These are phyloP conservation scores for Metellina segmentata DNA, from an alignment of 2,888 invertebrate genomes.

Conservation along the genomic window DNA sequence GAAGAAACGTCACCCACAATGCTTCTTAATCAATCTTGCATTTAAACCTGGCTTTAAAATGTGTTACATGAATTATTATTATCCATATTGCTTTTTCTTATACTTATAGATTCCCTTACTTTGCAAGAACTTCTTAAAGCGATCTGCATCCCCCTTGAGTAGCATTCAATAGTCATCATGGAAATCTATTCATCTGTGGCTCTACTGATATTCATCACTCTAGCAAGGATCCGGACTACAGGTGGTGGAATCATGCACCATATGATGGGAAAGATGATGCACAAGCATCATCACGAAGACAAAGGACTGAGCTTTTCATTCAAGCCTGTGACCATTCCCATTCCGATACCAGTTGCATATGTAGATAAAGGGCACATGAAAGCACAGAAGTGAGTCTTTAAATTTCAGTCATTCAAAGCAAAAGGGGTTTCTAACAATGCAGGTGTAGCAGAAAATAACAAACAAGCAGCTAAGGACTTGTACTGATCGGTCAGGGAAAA, in stretches of 20 bases:
- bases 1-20: no score
- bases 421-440: no score
- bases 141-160: no score
- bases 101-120: neutral
- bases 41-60: no score
- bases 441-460: no score
- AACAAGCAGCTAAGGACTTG: no score
- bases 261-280: slow-evolving; percentile 21
- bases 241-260: slow-evolving; percentile 49
- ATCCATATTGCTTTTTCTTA: neutral
- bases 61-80: no score
- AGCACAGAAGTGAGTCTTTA: slow-evolving; percentile 36
- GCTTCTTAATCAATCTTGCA: no score
- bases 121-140: neutral
- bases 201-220: neutral
- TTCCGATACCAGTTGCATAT: slow-evolving; percentile 51
- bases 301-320: slow-evolving; percentile 39
- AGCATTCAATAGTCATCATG: no score
- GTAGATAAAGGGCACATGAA: slow-evolving; percentile 35
- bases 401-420: no score
- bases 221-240: neutral
- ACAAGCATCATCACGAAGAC: slow-evolving; percentile 19
- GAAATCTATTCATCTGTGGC: no score
- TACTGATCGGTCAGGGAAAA: no score
- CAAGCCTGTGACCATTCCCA: slow-evolving; percentile 52